Evolutionary conservation across 30 jellyfish, hydroid and myxozoan species (phyloP).

Genomic region (Cassiopea andromeda): DNA sequence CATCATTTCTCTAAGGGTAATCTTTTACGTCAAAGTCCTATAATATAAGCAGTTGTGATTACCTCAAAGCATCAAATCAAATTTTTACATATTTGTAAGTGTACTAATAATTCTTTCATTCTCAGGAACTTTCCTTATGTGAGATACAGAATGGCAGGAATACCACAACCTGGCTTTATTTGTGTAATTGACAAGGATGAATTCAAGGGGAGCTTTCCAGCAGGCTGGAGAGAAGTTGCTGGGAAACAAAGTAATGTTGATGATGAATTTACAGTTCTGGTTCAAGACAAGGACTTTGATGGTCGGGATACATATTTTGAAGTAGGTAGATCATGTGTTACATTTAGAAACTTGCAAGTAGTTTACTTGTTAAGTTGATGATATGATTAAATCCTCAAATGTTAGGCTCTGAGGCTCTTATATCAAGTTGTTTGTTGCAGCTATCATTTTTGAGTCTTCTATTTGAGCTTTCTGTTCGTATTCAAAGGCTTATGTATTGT

Average conservation of each 20-base stretch:
- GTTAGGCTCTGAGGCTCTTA: no score
- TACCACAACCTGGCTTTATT: slow-evolving; percentile 24
- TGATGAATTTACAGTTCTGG: slow-evolving; percentile 79
- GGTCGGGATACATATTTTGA: slow-evolving; percentile 70
- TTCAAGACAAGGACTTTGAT: slow-evolving; percentile 53
- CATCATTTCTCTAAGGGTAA: no score
- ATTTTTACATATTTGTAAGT: no score
- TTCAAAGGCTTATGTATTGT: no score
- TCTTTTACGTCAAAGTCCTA: no score
- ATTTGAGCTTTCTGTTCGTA: no score
- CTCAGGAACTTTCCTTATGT: not conserved
- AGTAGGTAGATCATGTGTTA: slow-evolving; percentile 11
- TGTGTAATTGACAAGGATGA: slow-evolving; percentile 13
- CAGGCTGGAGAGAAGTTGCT: slow-evolving; percentile 41
- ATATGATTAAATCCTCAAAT: no score
- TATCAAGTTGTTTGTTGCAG: no score
- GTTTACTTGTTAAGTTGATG: not conserved
- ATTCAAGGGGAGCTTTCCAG: slow-evolving; percentile 22
- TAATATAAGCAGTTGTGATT: no score
- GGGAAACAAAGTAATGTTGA: slow-evolving; percentile 59
- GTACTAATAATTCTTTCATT: no score
- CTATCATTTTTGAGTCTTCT: no score
- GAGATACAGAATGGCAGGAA: slow-evolving; percentile 14
- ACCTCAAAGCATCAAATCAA: no score
- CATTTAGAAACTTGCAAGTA: not conserved